phyloP scores from a whole-genome alignment of 2,113 vertebrate species.

The Alethe diademata region DNA sequence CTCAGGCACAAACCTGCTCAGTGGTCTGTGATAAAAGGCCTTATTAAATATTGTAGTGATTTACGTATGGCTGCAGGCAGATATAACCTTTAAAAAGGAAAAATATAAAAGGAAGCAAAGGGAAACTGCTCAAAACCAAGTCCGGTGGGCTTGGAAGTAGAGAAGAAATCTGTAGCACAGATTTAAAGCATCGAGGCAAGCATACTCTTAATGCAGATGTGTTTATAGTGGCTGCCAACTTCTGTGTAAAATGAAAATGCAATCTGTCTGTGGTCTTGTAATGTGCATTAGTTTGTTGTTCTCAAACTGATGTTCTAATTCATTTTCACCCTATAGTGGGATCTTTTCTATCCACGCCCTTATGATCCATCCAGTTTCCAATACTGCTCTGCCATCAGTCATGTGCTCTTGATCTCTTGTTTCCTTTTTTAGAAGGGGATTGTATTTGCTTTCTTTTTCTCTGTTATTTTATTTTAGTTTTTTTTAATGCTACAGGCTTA shows the following conservation, averaged over 20 bases:
- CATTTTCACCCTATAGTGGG: background rate
- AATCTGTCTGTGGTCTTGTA: background rate
- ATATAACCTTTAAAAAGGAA: background rate
- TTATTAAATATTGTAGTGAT: slow-evolving; percentile 48
- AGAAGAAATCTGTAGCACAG: background rate
- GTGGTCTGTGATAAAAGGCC: slow-evolving; percentile 41
- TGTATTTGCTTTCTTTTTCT: background rate
- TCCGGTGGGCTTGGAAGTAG: background rate
- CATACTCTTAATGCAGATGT: background rate
- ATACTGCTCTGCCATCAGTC: background rate
- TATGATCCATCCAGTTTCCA: background rate
- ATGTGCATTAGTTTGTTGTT: background rate
- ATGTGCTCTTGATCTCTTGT: background rate
- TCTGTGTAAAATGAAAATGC: background rate
- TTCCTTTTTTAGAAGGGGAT: background rate
- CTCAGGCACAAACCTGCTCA: slow-evolving; percentile 6
- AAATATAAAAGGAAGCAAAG: background rate
- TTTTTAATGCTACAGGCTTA: background rate
- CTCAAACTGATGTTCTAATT: background rate
- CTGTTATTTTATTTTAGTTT: background rate
- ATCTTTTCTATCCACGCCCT: background rate
- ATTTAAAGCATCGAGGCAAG: background rate
- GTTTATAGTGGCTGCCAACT: background rate
- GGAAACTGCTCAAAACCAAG: background rate
- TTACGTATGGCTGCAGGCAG: background rate